These are phyloP conservation scores for silkworm (Bombyx mori) DNA, from an alignment of 1,140 invertebrate species.

Conservation along the genomic window DNA sequence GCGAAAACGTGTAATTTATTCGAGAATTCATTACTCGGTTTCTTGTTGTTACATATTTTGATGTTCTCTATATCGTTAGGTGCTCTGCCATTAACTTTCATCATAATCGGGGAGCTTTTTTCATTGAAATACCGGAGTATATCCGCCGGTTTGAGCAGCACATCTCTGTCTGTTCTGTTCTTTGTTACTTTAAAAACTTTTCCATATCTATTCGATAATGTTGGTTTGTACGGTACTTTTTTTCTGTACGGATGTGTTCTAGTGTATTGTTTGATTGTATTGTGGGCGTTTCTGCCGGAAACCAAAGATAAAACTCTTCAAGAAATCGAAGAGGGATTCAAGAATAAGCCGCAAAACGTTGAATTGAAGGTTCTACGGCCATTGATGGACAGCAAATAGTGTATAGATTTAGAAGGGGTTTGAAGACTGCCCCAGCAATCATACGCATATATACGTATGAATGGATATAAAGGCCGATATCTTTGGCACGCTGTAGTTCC, in stretches of 20 bases:
- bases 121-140: constrained; percentile 13
- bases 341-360: constrained; percentile 11
- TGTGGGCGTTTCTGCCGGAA: constrained; percentile 27
- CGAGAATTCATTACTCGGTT: constrained; percentile 13
- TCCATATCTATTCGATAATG: constrained; percentile 18
- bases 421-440: too few relatives aligned
- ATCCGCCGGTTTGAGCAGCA: constrained; percentile 26
- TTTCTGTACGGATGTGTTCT: constrained; percentile 17
- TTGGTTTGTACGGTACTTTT: constrained; percentile 27
- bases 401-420: too few relatives aligned
- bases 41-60: constrained; percentile 12
- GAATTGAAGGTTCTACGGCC: neutral
- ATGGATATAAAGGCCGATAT: too few relatives aligned
- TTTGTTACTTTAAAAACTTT: constrained; percentile 33
- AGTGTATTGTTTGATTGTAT: constrained; percentile 19
- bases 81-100: constrained; percentile 6
- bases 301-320: constrained; percentile 37
- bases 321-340: constrained; percentile 39
- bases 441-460: too few relatives aligned
- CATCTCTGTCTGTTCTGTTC: constrained; percentile 25
- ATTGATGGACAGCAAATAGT: neutral
- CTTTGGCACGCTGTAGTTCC: too few relatives aligned
- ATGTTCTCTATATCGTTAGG: constrained; percentile 6
- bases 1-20: constrained; percentile 6
- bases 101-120: constrained; percentile 19